Conservation (phyloP, 2,113 vertebrate genomes). For the Thamnaconus septentrionalis region DNA sequence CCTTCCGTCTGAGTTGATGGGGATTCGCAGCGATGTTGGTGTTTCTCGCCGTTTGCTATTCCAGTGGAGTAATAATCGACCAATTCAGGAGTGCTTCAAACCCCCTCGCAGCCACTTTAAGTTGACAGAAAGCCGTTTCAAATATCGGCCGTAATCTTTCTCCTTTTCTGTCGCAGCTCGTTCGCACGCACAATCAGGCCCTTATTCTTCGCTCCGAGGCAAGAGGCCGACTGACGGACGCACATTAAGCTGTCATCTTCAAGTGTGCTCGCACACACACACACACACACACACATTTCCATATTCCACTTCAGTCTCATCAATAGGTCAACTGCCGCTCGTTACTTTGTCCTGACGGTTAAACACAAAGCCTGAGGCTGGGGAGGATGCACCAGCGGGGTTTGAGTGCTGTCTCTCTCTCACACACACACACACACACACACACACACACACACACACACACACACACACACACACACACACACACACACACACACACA, state of each 20-base stretch:
- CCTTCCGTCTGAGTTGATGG: too few species aligned
- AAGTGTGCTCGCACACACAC: slow-evolving; percentile 9
- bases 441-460: slow-evolving; percentile 19
- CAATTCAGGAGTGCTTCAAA: too few species aligned
- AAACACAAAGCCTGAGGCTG: slow-evolving; percentile 54
- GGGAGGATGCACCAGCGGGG: slow-evolving; percentile 17
- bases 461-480: not conserved
- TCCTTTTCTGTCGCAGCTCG: too few species aligned
- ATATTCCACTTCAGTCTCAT: slow-evolving; percentile 39
- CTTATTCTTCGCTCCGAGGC: slow-evolving; percentile 19
- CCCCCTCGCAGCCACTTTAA: too few species aligned
- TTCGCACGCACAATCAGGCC: too few species aligned
- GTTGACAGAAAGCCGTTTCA: too few species aligned
- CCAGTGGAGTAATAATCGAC: too few species aligned
- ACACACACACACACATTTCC: slow-evolving; percentile 23
- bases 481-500: slow-evolving; percentile 21
- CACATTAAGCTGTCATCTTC: slow-evolving; percentile 39
- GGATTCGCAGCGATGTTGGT: too few species aligned
- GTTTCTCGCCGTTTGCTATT: too few species aligned
- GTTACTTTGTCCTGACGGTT: slow-evolving; percentile 52
- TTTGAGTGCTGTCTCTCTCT: not conserved
- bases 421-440: not conserved
- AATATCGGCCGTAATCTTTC: too few species aligned
- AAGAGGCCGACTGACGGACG: slow-evolving; percentile 25
- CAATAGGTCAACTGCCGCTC: slow-evolving; percentile 60